Base-by-base conservation (phyloP, 2,888 invertebrate genomes). In the Zhuqinia jingwanae region DNA sequence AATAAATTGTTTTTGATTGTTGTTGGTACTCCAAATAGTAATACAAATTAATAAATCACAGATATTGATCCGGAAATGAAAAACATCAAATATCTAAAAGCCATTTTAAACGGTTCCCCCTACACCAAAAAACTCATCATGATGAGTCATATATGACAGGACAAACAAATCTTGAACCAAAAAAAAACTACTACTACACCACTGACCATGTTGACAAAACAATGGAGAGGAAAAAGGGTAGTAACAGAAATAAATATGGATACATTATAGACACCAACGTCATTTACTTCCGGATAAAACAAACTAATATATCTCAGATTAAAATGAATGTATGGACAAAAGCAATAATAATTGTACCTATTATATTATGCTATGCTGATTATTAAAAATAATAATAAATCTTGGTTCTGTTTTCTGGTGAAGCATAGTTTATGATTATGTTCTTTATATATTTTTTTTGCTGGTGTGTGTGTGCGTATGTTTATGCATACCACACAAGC, bases 321-420 rank as follows among this genome's bases (percentile, higher is more conserved):
- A 13, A 25, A 60, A 2, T 53, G 30, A 65, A 65, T 53, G 22
- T 58, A 77, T 56, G 56, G 77, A 60, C 77, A 77, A 58, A 36
- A n/a, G 65, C 25, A 47, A 47, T 68, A 68, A 42, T 20, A 42
- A 68, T 27, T 20, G n/a, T n/a, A n/a, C n/a, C n/a, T n/a, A n/a
- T n/a, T n/a, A n/a, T n/a, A n/a, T n/a, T n/a, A n/a, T n/a, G n/a
- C n/a, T n/a, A n/a, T n/a, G n/a, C n/a, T 70, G 70, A 47, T 70
- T 70, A 70, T 70, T 70, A 70, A 50, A 70, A 70, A 50, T 50
- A 58, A 56, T 80, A 53, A 80, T 80, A 80, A 80, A 80, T 70
- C 68, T 53, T 56, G 70, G 53, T 53, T 70, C 70, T 80, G 68
- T 50, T n/a, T n/a, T 56, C 10, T 15, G 60, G 11, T 50, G 27